Evolutionary conservation across 2,113 vertebrate genomes (phyloP).

Genomic region (Lethenteron camtschaticum): DNA sequence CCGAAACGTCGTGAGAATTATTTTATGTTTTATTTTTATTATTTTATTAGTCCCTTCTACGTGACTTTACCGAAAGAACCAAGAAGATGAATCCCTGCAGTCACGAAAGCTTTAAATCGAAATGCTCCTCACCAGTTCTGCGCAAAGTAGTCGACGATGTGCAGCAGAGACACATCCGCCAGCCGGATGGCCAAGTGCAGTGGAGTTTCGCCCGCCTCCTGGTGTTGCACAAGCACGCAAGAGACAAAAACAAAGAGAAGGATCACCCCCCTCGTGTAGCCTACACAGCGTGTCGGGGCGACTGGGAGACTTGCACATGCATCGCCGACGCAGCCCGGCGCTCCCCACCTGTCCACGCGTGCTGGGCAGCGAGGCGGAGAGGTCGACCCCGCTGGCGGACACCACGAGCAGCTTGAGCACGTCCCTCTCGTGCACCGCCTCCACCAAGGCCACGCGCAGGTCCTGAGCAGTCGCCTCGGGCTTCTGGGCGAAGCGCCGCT

Average conservation of each 20-base stretch:
- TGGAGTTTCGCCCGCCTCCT: slow-evolving; percentile 28
- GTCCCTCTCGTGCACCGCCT: slow-evolving; percentile 19
- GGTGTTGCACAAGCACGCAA: not conserved
- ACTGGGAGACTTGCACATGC: no score
- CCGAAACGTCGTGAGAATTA: no score
- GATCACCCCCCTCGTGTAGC: no score
- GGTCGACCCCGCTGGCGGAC: slow-evolving; percentile 21
- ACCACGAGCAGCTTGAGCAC: slow-evolving; percentile 25
- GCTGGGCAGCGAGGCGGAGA: slow-evolving; percentile 19
- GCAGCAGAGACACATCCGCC: slow-evolving; percentile 26
- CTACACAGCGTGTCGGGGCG: no score
- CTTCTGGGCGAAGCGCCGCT: slow-evolving; percentile 22
- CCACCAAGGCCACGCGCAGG: slow-evolving; percentile 15
- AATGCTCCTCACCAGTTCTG: slow-evolving; percentile 23
- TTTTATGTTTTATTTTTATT: no score
- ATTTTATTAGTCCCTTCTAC: no score
- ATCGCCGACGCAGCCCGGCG: no score
- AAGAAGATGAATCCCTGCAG: not conserved
- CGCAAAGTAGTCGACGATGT: slow-evolving; percentile 30
- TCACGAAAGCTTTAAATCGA: no score
- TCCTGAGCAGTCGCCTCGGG: slow-evolving; percentile 12
- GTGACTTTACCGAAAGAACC: no score
- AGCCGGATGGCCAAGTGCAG: slow-evolving; percentile 27
- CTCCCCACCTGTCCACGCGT: slow-evolving; percentile 20
- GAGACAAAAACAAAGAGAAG: no score